Conservation (phyloP, 2,888 invertebrate genomes). For the Caenorhabditis panamensis region DNA sequence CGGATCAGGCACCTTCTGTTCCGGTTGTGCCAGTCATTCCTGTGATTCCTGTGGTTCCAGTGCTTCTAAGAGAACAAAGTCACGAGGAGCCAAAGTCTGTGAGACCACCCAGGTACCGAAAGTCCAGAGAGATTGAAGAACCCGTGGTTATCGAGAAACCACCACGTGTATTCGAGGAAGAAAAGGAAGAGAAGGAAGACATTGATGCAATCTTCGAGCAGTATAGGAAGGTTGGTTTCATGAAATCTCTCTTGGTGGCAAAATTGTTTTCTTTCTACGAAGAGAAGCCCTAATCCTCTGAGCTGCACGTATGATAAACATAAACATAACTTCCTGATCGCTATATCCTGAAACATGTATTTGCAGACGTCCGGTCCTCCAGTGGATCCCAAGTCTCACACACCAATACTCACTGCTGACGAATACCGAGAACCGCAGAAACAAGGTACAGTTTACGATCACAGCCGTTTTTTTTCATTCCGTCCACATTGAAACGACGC, state of each 20-base stretch:
- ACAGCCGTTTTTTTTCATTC: constrained; percentile 6
- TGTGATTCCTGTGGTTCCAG: constrained; percentile 27
- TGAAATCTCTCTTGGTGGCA: neutral
- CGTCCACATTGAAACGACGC: constrained; percentile 13
- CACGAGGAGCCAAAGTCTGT: constrained; percentile 50
- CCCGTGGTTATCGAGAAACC: constrained; percentile 32
- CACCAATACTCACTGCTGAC: constrained; percentile 57
- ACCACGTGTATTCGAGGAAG: constrained; percentile 12
- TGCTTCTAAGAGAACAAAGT: constrained; percentile 28
- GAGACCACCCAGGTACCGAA: constrained; percentile 50
- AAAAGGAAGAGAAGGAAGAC: constrained; percentile 43
- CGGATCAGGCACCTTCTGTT: constrained; percentile 14
- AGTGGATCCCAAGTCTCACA: constrained; percentile 26
- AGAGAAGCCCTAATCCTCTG: neutral
- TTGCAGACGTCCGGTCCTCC: constrained; percentile 43
- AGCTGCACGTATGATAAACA: no score
- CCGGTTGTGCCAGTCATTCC: constrained; percentile 36
- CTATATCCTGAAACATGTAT: neutral
- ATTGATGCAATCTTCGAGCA: constrained; percentile 57
- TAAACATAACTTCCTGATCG: neutral
- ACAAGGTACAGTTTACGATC: constrained; percentile 42
- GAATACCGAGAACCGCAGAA: constrained; percentile 53
- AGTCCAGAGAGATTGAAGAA: constrained; percentile 54
- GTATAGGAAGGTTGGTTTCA: constrained; percentile 42
- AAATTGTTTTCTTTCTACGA: neutral